Conservation (phyloP, 2,113 vertebrate genomes). For the Hepsetus odoe region DNA sequence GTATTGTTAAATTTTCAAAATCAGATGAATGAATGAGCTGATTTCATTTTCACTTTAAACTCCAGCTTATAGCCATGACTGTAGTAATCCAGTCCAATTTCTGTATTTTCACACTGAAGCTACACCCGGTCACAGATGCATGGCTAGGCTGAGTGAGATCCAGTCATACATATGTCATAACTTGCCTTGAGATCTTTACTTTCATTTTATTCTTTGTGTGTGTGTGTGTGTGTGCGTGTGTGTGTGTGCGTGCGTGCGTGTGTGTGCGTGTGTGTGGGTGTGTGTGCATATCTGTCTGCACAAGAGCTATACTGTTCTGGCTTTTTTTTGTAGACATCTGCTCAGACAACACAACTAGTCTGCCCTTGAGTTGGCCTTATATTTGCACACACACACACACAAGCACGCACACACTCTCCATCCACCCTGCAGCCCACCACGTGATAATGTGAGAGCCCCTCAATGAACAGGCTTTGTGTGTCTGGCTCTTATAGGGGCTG, state of each 20-base stretch:
- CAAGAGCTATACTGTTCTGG: background rate
- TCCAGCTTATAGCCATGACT: too few relatives aligned
- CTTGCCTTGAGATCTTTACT: too few relatives aligned
- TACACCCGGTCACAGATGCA: too few relatives aligned
- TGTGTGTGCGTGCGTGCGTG: constrained; percentile 54
- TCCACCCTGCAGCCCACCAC: constrained; percentile 3
- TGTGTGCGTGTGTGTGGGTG: constrained; percentile 56
- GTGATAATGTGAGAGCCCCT: constrained; percentile 12
- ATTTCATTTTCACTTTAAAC: too few relatives aligned
- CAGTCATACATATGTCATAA: too few relatives aligned
- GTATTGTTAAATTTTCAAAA: too few relatives aligned
- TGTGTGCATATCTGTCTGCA: constrained; percentile 57
- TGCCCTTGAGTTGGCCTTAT: constrained; percentile 57
- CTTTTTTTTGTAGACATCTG: constrained; percentile 44
- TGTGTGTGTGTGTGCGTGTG: background rate
- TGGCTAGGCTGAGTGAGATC: too few relatives aligned
- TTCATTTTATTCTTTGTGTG: too few relatives aligned
- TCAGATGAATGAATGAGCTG: too few relatives aligned
- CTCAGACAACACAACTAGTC: constrained; percentile 52
- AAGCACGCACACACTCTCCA: constrained; percentile 9
- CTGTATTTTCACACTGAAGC: too few relatives aligned
- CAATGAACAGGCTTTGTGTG: constrained; percentile 23
- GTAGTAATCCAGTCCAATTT: too few relatives aligned
- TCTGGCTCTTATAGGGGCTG: constrained; percentile 27
- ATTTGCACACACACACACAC: constrained; percentile 24